These are phyloP conservation scores for Microcebus griseorufus DNA, from an alignment of 2,113 vertebrate species.

Conservation along the genomic window DNA sequence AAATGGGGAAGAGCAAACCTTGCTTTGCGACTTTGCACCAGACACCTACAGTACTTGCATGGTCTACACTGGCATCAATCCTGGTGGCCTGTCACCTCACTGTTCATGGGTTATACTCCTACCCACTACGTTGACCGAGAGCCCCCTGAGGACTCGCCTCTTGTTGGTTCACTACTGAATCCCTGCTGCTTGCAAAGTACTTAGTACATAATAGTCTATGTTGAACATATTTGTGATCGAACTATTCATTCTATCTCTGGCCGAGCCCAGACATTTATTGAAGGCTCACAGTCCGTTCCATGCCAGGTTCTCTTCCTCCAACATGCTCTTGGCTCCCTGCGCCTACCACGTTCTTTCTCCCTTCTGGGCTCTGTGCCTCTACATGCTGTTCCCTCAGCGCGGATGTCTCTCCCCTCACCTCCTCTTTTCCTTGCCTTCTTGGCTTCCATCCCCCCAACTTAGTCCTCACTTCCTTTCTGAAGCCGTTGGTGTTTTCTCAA, in stretches of 20 bases:
- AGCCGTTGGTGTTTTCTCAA: background rate
- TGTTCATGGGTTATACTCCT: background rate
- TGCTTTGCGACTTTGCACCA: background rate
- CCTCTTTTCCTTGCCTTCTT: background rate
- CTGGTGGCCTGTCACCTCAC: background rate
- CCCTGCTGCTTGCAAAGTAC: background rate
- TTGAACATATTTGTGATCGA: background rate
- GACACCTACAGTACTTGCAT: background rate
- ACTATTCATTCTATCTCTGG: background rate
- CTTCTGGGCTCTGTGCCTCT: background rate
- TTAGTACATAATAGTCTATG: background rate
- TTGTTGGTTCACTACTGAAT: background rate
- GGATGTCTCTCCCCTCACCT: background rate
- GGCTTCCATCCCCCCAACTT: background rate
- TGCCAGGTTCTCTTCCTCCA: background rate
- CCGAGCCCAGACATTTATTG: background rate
- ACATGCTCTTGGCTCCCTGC: background rate
- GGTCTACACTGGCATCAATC: background rate
- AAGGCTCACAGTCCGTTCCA: background rate
- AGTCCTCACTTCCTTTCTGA: conserved; percentile 8
- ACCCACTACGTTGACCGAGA: background rate
- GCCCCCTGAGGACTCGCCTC: background rate
- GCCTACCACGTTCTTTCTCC: background rate
- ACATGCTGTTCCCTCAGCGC: background rate
- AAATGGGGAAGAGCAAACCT: background rate